Evolutionary conservation across 2,797 vertebrate genomes (phyloP).

Genomic region (Paratrypauchen microcephalus): DNA sequence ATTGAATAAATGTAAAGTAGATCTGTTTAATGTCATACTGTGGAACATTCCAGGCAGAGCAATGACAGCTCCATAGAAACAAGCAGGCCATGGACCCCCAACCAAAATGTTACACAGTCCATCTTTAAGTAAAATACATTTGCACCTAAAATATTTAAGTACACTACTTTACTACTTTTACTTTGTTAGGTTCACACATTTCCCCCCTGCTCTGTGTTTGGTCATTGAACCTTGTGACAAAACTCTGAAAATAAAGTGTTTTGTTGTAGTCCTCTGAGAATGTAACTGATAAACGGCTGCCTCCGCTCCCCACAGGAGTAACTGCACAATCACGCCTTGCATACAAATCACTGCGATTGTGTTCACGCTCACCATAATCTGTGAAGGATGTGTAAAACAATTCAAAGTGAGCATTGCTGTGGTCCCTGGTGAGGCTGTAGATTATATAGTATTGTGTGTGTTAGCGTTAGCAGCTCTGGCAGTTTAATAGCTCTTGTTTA

Average conservation of each 20-base stretch:
- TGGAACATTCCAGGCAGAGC: too few species aligned
- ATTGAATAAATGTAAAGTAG: too few species aligned
- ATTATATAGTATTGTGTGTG: conserved; percentile 51
- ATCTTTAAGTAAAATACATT: too few species aligned
- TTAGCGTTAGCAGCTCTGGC: conserved; percentile 50
- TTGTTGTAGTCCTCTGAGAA: conserved; percentile 21
- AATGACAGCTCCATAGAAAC: too few species aligned
- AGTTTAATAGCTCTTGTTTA: conserved; percentile 52
- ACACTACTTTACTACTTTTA: too few species aligned
- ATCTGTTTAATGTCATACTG: too few species aligned
- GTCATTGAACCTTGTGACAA: conserved; percentile 50
- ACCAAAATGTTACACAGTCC: too few species aligned
- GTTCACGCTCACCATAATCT: conserved; percentile 56
- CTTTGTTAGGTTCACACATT: conserved; percentile 18
- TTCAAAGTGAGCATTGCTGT: conserved; percentile 34
- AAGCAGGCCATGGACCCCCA: too few species aligned
- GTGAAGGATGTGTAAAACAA: conserved; percentile 65
- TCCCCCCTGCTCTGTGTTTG: conserved; percentile 34
- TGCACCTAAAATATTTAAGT: too few species aligned
- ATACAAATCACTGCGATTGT: conserved; percentile 76
- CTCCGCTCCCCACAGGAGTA: conserved; percentile 36
- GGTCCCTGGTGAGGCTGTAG: conserved; percentile 42
- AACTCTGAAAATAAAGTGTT: conserved; percentile 56
- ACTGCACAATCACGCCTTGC: conserved; percentile 52
- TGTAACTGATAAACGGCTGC: conserved; percentile 29